Percentiles rank a stretch among this genome's conserved stretches.
Evolutionary conservation across 1,140 invertebrate genomes (phyloP).

Genomic region (Drosophila virilis): DNA sequence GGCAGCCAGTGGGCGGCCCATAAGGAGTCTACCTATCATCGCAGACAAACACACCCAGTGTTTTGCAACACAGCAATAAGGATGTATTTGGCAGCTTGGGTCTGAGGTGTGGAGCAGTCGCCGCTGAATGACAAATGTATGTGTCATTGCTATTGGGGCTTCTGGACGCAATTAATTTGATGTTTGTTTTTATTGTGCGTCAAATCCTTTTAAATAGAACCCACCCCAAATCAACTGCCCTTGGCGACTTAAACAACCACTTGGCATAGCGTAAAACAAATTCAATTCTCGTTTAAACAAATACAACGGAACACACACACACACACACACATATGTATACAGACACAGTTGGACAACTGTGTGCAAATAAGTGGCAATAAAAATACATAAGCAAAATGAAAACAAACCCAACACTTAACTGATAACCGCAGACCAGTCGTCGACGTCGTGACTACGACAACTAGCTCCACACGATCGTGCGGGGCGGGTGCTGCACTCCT

Average conservation of each 20-base stretch:
- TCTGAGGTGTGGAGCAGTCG: slow-evolving; percentile 34
- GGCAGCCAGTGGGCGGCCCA: slow-evolving; percentile 58
- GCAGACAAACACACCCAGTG: slow-evolving; percentile 26
- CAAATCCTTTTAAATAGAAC: slow-evolving; percentile 53
- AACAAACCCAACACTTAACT: slow-evolving; percentile 63
- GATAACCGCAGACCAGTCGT: slow-evolving; percentile 69
- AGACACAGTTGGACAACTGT: slow-evolving; percentile 26
- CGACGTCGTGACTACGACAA: slow-evolving; percentile 73
- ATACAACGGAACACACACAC: slow-evolving; percentile 27
- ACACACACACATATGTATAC: slow-evolving; percentile 12
- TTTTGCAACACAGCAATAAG: slow-evolving; percentile 33
- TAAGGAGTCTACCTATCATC: slow-evolving; percentile 47
- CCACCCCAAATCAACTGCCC: slow-evolving; percentile 32
- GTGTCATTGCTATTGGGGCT: slow-evolving; percentile 36
- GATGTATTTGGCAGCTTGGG: slow-evolving; percentile 37
- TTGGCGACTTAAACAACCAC: slow-evolving; percentile 27
- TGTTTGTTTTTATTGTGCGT: slow-evolving; percentile 23
- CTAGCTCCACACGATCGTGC: slow-evolving; percentile 41
- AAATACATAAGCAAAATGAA: slow-evolving; percentile 66
- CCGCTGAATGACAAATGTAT: slow-evolving; percentile 43
- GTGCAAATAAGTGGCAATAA: slow-evolving; percentile 73
- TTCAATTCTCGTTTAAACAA: slow-evolving; percentile 72
- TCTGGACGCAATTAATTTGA: slow-evolving; percentile 20
- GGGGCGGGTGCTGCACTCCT: slow-evolving; percentile 1
- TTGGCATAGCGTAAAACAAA: slow-evolving; percentile 49